Evolutionary conservation across 2,113 vertebrate genomes (phyloP), one percentile per base, ranked within the genome.

Genomic region (Macaca mulatta): DNA sequence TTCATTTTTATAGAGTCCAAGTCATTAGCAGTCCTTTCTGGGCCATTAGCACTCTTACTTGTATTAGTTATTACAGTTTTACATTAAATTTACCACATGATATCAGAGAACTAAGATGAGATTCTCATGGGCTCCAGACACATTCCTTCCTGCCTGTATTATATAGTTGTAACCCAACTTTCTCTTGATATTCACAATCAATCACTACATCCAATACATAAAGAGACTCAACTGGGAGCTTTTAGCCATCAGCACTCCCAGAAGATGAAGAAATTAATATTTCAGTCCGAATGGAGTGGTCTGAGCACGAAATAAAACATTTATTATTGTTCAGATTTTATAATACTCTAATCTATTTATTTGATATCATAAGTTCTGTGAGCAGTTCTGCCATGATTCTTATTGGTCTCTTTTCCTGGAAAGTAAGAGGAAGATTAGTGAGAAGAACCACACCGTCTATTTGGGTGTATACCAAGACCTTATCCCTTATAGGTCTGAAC

Each of bases 251-350:
- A 90, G 55, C 35, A 50, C 22, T 72, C 30, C 22, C 32, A 74
- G 32, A 35, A 89, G 55, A 12, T 61, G 27, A 80, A 17, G 5
- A 25, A 45, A 74, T 74, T 52, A 55, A 9, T 27, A 25, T 27
- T 40, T 81, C 32, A 83, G 6, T 52, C 27, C 16, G 17, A 35
- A 25, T 25, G 35, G 50, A 38, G 18, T 50, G 8, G 40, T 61
- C 40, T 61, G 30, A 25, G 14, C 35, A 32, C 30, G 6, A 4
- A 5, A 40, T 4, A 35, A 0, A 27, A 25, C 4, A 6, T 57
- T 48, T n/a, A 22, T 25, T 87, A n/a, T 17, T 88, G 17, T 40
- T 23, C 52, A 61, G 1, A n/a, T 48, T 67, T 74, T 48, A 81
- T 40, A 23, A 8, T 40, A 5, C 17, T 40, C 8, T 74, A 12